Evolutionary conservation across 92 coral and sea anemone genomes (phyloP).

Genomic region (Epizoanthus scotinus): DNA sequence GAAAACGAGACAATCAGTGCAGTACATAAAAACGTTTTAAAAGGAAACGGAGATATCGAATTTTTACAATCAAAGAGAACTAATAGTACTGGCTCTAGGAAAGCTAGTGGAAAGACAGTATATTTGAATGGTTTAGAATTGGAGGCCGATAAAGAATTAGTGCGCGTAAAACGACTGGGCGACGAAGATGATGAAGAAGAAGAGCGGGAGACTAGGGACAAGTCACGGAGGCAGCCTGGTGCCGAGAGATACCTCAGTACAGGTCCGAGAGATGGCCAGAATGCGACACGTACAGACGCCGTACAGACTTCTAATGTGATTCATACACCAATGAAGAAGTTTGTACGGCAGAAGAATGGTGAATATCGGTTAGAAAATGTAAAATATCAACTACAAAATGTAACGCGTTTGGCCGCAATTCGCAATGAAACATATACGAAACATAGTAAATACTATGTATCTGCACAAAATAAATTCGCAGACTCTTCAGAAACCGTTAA

Average conservation of each 20-base stretch:
- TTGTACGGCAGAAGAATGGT: not conserved
- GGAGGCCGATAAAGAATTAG: conserved; percentile 25
- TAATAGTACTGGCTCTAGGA: not conserved
- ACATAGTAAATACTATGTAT: not conserved
- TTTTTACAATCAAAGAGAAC: not conserved
- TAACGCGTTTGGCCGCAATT: not conserved
- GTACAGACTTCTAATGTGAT: not conserved
- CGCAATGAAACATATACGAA: not conserved
- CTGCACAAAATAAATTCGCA: not conserved
- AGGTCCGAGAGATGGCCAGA: not conserved
- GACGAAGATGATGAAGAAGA: conserved; percentile 25
- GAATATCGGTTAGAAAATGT: not conserved
- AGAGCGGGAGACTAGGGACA: not conserved
- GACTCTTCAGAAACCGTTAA: not conserved
- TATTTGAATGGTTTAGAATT: not conserved
- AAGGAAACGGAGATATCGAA: not conserved
- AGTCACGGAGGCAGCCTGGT: not conserved
- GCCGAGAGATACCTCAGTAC: not conserved
- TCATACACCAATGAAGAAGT: conserved; percentile 10
- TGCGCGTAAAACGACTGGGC: conserved; percentile 32
- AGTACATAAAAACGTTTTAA: not conserved
- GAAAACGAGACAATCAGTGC: not conserved
- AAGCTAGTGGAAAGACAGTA: not conserved
- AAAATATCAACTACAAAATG: not conserved
- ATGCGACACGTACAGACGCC: not conserved